These are phyloP conservation scores for Melanotus villosus DNA, from an alignment of 2,888 invertebrate genomes.

Conservation along the genomic window DNA sequence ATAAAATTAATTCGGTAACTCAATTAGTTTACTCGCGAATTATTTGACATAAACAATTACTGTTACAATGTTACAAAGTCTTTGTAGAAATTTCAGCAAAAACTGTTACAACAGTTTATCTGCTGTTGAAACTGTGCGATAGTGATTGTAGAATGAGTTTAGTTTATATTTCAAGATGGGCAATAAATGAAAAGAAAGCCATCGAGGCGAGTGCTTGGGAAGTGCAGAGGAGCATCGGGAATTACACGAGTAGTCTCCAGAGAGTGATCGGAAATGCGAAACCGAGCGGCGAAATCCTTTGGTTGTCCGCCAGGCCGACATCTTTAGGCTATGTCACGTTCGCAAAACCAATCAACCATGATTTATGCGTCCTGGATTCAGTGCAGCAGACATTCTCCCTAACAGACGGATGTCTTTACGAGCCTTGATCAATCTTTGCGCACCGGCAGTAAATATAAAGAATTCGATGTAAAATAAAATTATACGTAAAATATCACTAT, in stretches of 20 bases:
- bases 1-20: too few relatives aligned
- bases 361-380: conserved; percentile 55
- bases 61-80: too few relatives aligned
- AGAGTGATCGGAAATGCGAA: conserved; percentile 51
- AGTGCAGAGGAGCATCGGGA: conserved; percentile 47
- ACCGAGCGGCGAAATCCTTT: conserved; percentile 51
- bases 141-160: conserved; percentile 20
- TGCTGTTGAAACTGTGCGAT: too few relatives aligned
- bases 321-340: conserved; percentile 58
- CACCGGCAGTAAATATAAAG: neutral
- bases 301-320: conserved; percentile 53
- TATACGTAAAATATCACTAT: too few relatives aligned
- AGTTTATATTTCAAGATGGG: conserved; percentile 30
- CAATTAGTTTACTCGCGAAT: too few relatives aligned
- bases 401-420: conserved; percentile 41
- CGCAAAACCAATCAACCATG: conserved; percentile 56
- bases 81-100: too few relatives aligned
- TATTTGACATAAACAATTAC: too few relatives aligned
- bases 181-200: conserved; percentile 45
- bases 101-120: too few relatives aligned
- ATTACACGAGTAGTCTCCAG: conserved; percentile 52
- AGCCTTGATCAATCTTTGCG: conserved; percentile 35
- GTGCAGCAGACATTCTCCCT: conserved; percentile 43
- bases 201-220: conserved; percentile 45
- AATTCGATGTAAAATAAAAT: too few relatives aligned